Percentiles rank a stretch among this genome's conserved stretches.
Conservation (phyloP, 2,888 invertebrate species). For the Philopedon plagiatum region DNA sequence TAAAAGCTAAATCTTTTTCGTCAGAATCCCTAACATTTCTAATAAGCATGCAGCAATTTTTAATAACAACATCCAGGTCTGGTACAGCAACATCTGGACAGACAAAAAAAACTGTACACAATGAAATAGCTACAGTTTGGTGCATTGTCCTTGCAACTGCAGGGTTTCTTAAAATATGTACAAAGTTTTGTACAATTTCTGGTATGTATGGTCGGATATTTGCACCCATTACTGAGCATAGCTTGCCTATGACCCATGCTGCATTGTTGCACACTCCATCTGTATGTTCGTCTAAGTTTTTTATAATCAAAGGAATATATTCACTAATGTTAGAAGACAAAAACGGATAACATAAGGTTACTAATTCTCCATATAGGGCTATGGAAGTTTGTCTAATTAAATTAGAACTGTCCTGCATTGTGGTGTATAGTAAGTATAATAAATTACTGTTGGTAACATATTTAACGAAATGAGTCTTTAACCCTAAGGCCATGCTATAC, state of each 20-base stretch:
- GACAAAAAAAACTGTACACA: conserved; percentile 99
- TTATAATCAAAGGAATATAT: conserved; percentile 95
- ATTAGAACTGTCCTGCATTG: conserved; percentile 81
- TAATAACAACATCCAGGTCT: conserved; percentile 97
- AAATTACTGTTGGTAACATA: conserved; percentile 78
- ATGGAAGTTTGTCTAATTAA: conserved; percentile 83
- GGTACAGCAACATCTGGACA: conserved; percentile 92
- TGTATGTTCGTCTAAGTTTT: conserved; percentile 95
- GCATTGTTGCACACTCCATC: conserved; percentile 99
- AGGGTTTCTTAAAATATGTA: conserved; percentile 93
- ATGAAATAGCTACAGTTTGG: conserved; percentile 99
- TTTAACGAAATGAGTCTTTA: conserved; percentile 78
- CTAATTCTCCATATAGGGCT: conserved; percentile 83
- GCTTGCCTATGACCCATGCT: conserved; percentile 99
- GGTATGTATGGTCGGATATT: conserved; percentile 94
- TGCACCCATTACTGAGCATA: conserved; percentile 93
- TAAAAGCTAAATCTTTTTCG: conserved; percentile 98
- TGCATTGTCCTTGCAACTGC: conserved; percentile 97
- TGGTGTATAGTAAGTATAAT: conserved; percentile 77
- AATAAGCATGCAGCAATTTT: conserved; percentile 97
- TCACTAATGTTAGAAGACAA: conserved; percentile 95
- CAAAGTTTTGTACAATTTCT: conserved; percentile 88
- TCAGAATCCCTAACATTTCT: conserved; percentile 99
- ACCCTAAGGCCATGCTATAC: conserved; percentile 80
- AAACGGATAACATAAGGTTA: conserved; percentile 86